Base-by-base conservation (phyloP, 2,888 invertebrate genomes). In the Eutolmus rufibarbis region DNA sequence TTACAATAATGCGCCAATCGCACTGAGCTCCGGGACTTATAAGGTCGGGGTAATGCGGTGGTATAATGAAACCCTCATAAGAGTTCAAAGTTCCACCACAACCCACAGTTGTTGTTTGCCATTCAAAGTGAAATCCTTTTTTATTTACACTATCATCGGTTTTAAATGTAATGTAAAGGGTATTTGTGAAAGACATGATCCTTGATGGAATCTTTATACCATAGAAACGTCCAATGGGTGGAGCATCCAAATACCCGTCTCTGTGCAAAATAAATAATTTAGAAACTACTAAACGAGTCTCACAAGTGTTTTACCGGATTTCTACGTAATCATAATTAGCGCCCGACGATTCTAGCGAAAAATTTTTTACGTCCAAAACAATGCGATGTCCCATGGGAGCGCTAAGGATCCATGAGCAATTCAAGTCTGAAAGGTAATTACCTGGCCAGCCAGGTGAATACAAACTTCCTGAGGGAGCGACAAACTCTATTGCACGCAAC, bases 41-140 rank as follows among this genome's bases (percentile, higher is more conserved):
- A 0, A 94, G 93, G 88, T 95, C 94, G 3, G 97, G 97, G 93
- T 97, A 97, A 91, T 97, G 96, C 0, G 98, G 98, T 0, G 98
- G 97, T 66, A 95, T 94, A 89, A 98, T 95, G 4, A 95, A 94
- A 0, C 98, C 98, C 7, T 93, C 93, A 2, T 95, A 94, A 23
- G 96, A 94, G 0, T 94, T 95, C 46, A 98, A 91, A 37, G 93
- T 94, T 5, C 97, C 98, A 19, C 98, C 98, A 91, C 98, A 98
- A 93, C 96, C 96, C 77, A 94, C 94, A 1, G 94, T 90, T 0
- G 95, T 94, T 43, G 94, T 94, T 89, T 95, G 95, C 95, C 96
- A 97, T 31, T 91, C 91, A 4, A 97, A 93, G 86, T 93, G 91
- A 92, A 99, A 99, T 0, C 98, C 98, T 56, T 91, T 91, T 0